A percentile compares a stretch with the other conserved stretches of the same genome.
phyloP scores from a whole-genome alignment of 2,797 vertebrate species.

The Natrix natrix region DNA sequence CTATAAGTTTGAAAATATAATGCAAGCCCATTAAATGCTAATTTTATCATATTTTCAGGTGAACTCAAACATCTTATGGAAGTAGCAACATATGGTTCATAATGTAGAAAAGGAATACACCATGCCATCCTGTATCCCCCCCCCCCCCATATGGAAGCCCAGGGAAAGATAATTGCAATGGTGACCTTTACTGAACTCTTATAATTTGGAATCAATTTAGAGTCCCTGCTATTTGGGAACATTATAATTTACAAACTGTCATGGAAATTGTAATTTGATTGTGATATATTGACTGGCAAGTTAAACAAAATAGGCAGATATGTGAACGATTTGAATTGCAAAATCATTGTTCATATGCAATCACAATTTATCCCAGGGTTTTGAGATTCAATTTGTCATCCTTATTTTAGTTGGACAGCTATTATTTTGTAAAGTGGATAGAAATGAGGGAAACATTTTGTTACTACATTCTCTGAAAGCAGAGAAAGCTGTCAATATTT shows the following conservation, averaged over 20 bases:
- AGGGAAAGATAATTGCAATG: slow-evolving; percentile 34
- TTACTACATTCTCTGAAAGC: neutral
- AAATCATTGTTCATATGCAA: slow-evolving; percentile 34
- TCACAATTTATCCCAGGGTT: slow-evolving; percentile 44
- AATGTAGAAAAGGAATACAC: slow-evolving; percentile 25
- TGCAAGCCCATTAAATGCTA: neutral
- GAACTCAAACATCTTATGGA: neutral
- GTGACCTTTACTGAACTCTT: slow-evolving; percentile 47
- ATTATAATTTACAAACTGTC: slow-evolving; percentile 59
- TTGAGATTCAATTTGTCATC: slow-evolving; percentile 40
- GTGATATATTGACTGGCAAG: slow-evolving; percentile 58
- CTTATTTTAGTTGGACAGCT: neutral
- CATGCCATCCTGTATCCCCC: slow-evolving; percentile 30
- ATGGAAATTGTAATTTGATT: slow-evolving; percentile 57
- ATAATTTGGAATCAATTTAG: slow-evolving; percentile 53
- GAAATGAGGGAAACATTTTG: neutral
- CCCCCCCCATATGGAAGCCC: slow-evolving; percentile 33
- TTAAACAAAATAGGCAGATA: slow-evolving; percentile 25
- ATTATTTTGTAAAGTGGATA: neutral
- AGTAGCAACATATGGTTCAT: neutral
- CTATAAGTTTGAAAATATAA: neutral
- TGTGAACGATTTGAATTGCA: slow-evolving; percentile 36
- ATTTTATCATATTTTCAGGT: neutral
- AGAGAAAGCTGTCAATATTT: neutral
- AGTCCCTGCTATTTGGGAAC: slow-evolving; percentile 53